A percentile compares a stretch with the other conserved stretches of the same genome.
Conservation (phyloP, 2,113 vertebrate species). For the Stegastes partitus region DNA sequence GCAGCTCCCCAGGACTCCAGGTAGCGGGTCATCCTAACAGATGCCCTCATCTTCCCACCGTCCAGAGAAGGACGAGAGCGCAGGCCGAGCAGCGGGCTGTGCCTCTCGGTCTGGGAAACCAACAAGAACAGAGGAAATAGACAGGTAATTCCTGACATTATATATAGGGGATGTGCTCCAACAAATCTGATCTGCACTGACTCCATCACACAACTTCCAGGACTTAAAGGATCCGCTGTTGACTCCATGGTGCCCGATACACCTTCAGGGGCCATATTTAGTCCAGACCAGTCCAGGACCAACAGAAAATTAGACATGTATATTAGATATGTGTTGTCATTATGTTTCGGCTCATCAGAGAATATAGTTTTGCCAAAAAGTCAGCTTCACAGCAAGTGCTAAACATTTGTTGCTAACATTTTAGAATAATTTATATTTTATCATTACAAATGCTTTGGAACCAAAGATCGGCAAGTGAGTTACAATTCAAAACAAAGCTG, state of each 20-base stretch:
- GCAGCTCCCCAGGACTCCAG: slow-evolving; percentile 99
- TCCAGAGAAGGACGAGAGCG: slow-evolving; percentile 91
- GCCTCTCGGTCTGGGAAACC: slow-evolving; percentile 88
- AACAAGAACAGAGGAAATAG: neutral
- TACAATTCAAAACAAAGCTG: too few relatives aligned
- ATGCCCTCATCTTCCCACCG: slow-evolving; percentile 95
- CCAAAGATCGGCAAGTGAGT: too few relatives aligned
- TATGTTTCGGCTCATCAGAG: too few relatives aligned
- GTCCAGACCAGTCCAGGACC: neutral
- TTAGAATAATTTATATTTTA: too few relatives aligned
- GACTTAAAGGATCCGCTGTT: too few relatives aligned
- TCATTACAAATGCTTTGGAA: neutral
- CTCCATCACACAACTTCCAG: neutral
- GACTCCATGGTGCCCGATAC: too few relatives aligned
- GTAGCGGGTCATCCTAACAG: slow-evolving; percentile 97
- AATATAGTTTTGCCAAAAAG: too few relatives aligned
- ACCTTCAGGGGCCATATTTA: neutral
- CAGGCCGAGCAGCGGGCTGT: slow-evolving; percentile 91
- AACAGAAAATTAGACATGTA: neutral
- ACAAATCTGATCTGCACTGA: neutral
- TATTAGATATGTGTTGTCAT: too few relatives aligned
- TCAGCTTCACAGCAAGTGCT: neutral
- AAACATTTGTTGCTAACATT: neutral
- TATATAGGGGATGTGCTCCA: neutral
- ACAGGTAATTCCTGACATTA: neutral